phyloP scores from a whole-genome alignment of 2,113 vertebrate genomes.

The Pholis gunnellus region DNA sequence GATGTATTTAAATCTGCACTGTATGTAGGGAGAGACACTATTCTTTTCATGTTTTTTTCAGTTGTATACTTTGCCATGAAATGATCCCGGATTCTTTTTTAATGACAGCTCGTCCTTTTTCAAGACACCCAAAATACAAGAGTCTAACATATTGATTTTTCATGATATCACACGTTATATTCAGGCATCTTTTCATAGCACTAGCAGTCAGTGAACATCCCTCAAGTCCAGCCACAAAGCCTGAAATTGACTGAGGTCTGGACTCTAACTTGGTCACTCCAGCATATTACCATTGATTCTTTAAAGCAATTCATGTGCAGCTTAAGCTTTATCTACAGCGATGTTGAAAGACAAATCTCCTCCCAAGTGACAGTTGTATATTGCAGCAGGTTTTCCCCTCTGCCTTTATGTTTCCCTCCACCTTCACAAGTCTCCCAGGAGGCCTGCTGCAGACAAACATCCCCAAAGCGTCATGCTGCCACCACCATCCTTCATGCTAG shows the following conservation, averaged over 20 bases:
- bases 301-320: neutral
- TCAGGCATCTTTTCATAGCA: neutral
- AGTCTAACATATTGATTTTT: neutral
- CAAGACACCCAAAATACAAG: neutral
- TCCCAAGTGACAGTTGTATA: no score
- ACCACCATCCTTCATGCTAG: no score
- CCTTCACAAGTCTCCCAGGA: no score
- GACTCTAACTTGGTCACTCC: neutral
- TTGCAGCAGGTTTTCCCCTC: no score
- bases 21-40: neutral
- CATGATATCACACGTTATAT: neutral
- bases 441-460: no score
- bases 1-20: neutral
- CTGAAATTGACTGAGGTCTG: neutral
- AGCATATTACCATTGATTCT: neutral
- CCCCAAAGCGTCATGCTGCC: no score
- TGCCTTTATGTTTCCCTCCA: no score
- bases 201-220: no score
- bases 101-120: no score
- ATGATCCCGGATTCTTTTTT: no score
- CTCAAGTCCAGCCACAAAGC: neutral
- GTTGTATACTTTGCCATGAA: no score
- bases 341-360: neutral
- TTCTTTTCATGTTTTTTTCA: neutral
- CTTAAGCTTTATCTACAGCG: neutral